Evolutionary conservation across 2,113 vertebrate species (phyloP), one percentile per base, ranked within the genome.

Genomic region (Phalacrocorax aristotelis): DNA sequence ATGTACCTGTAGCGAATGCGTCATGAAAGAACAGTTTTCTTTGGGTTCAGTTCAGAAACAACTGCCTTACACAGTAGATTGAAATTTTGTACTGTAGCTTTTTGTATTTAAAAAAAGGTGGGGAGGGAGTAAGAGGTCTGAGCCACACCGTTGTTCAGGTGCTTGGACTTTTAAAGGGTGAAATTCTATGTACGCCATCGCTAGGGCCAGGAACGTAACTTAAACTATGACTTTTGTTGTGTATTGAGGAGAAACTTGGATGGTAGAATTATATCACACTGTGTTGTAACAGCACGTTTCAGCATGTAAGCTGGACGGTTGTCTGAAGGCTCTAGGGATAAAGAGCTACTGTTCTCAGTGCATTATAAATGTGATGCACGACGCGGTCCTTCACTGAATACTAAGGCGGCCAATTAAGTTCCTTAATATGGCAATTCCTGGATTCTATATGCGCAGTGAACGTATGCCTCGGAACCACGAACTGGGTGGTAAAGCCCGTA

Each of bases 391-490:
- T n/a, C 27, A 11, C 70, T 64, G 79, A 69, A 76, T 32, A 32
- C 30, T 20, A 5, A 61, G 46, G 16, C 1, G 5, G 32, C 62
- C 44, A 55, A 1, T 52, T 48, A 15, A 22, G 26, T 65, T 72
- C 83, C 58, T 76, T 17, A 57, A 2, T 20, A 17, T 2, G 13
- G 55, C 52, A 13, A 0, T 68, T 71, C 18, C 60, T 72, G 1
- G 15, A 27, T 79, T 32, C 29, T 51, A 0, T 15, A 7, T 27
- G 58, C 32, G 40, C 54, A 13, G 52, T 30, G 71, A 55, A 27
- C 0, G 0, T 23, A 17, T 1, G 44, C 44, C 19, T 46, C 6
- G 30, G 72, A 62, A 66, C 22, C 13, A 30, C 1, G 10, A 46
- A 20, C 5, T 22, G 4, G 27, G 20, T n/a, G 20, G 36, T 9